Evolutionary conservation across 2,888 invertebrate genomes (phyloP).

Genomic region (Cremastobaeus sp.): DNA sequence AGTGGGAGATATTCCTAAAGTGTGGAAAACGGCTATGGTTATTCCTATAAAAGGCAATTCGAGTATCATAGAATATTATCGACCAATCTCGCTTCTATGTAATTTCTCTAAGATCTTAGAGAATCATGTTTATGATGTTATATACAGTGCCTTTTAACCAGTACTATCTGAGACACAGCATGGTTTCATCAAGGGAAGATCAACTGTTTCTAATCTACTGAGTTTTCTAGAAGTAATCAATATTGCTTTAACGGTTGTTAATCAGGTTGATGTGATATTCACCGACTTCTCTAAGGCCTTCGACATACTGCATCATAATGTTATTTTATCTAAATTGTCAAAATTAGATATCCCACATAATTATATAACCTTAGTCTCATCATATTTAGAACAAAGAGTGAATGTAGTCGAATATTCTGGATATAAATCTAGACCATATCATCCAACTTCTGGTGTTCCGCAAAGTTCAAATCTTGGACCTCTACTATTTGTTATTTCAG

Average conservation of each 20-base stretch:
- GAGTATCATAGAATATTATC: neutral
- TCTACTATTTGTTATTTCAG: neutral
- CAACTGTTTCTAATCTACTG: neutral
- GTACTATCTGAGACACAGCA: neutral
- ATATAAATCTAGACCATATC: neutral
- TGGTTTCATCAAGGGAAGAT: neutral
- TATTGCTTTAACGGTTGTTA: neutral
- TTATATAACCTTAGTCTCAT: neutral
- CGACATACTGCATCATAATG: neutral
- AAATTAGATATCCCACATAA: neutral
- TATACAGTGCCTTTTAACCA: too few relatives aligned
- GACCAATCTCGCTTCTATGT: conserved; percentile 10
- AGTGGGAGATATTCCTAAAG: neutral
- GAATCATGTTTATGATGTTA: neutral
- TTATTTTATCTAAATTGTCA: neutral
- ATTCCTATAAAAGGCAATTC: conserved; percentile 8
- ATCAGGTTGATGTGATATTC: neutral
- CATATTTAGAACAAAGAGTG: neutral
- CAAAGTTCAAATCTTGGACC: neutral
- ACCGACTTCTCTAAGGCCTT: neutral
- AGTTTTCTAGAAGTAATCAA: neutral
- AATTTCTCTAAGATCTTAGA: conserved; percentile 8
- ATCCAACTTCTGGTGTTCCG: conserved; percentile 1
- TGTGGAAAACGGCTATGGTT: conserved; percentile 1
- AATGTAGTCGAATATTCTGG: neutral